Conservation (phyloP, 1,140 invertebrate species). For the Nautilus pompilius region DNA sequence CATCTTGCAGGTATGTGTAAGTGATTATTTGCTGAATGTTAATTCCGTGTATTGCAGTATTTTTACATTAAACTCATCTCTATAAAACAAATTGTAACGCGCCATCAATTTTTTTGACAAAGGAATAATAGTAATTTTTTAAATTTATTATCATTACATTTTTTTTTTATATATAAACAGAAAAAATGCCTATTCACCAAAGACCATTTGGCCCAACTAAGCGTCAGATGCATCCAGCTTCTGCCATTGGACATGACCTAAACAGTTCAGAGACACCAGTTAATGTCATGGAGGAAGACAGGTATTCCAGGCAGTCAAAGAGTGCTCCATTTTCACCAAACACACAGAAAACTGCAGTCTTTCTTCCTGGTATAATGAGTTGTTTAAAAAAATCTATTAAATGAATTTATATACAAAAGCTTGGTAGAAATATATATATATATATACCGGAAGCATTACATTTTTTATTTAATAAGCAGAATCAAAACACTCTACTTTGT, state of each 20-base stretch:
- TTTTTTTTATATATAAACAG: conserved; percentile 36
- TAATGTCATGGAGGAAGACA: conserved; percentile 25
- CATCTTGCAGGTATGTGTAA: neutral
- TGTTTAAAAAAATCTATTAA: too few relatives aligned
- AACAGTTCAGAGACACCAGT: conserved; percentile 13
- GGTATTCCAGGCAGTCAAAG: conserved; percentile 22
- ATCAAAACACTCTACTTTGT: too few relatives aligned
- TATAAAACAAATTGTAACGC: too few relatives aligned
- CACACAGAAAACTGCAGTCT: conserved; percentile 35
- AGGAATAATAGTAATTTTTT: too few relatives aligned
- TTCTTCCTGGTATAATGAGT: conserved; percentile 46
- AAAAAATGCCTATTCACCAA: conserved; percentile 45
- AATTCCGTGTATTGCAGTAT: conserved; percentile 15
- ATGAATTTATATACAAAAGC: too few relatives aligned
- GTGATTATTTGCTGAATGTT: neutral
- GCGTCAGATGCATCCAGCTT: conserved; percentile 27
- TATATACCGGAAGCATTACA: too few relatives aligned
- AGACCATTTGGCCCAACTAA: conserved; percentile 23
- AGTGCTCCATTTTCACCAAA: conserved; percentile 32
- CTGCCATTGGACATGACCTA: conserved; percentile 33
- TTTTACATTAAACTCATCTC: neutral
- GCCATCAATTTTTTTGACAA: neutral
- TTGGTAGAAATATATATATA: too few relatives aligned
- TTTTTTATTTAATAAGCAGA: too few relatives aligned
- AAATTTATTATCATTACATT: conserved; percentile 2